Base-by-base conservation (phyloP, 1,140 invertebrate genomes). In the Paraescarpia echinospica region DNA sequence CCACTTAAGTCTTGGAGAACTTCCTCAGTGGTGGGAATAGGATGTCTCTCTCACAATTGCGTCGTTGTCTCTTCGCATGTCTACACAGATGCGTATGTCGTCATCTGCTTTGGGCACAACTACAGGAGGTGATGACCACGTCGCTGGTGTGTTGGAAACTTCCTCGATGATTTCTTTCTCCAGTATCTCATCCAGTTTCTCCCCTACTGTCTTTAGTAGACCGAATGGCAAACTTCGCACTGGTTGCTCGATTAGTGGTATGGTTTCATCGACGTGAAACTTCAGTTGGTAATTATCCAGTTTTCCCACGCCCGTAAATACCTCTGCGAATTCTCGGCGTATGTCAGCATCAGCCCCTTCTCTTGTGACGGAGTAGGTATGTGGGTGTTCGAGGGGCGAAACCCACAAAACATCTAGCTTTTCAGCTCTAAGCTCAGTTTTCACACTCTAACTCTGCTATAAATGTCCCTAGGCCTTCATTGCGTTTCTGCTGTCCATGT, bases 91-190 rank as follows among this genome's bases (percentile, higher is more conserved):
- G 27, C 93, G 31, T 27, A 94, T 89, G 12, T 93, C 89, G 77
- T 35, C 41, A 6, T 90, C 77, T 90, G 92, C 33, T 89, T 94
- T 94, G 88, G 93, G 93, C 1, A 93, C 93, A 12, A 94, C 91
- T 89, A 94, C 93, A n/a, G 92, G 33, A 35, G 94, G 93, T 33
- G 92, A 94, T n/a, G 93, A 92, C 94, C 93, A 94, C 33, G 91
- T 89, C 22, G 94, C 93, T 33, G 94, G 94, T 34, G 93, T 93
- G 14, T 34, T 41, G 18, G 88, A 89, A 34, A 92, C 93, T 33
- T 77, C 34, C 89, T 93, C 92, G 34, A 92, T 92, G 0, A 93
- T 59, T 31, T 89, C 93, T 33, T 91, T 51, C 31, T 92, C 51
- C 89, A 91, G 1, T n/a, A 92, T 33, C 33, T 91, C 33, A 31